These are phyloP conservation scores for Drosophila kurseongensis DNA, from an alignment of 1,140 invertebrate genomes.

Conservation along the genomic window DNA sequence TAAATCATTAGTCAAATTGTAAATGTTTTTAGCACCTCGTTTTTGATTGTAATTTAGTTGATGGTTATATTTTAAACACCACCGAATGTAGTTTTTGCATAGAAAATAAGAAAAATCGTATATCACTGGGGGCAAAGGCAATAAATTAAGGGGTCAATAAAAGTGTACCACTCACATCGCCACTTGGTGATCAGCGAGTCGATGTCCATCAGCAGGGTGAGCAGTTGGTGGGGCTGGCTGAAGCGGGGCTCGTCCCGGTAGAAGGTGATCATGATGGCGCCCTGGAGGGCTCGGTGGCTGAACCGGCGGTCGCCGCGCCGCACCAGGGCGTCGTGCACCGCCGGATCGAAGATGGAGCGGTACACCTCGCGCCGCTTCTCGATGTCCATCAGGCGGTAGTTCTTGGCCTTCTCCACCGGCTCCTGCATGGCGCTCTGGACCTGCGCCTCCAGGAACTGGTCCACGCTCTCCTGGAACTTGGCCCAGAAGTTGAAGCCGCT, in stretches of 20 bases:
- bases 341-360: conserved; percentile 94
- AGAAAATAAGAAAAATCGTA: too few relatives aligned
- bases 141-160: too few relatives aligned
- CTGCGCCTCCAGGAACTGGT: conserved; percentile 90
- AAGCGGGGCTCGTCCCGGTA: conserved; percentile 98
- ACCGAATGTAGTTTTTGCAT: too few relatives aligned
- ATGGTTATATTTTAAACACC: too few relatives aligned
- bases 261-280: conserved; percentile 98
- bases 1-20: too few relatives aligned
- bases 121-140: too few relatives aligned
- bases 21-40: too few relatives aligned
- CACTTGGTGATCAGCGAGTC: conserved; percentile 99
- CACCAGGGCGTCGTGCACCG: conserved; percentile 92
- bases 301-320: conserved; percentile 95
- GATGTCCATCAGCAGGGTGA: conserved; percentile 98
- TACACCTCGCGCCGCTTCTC: conserved; percentile 93
- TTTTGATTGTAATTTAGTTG: too few relatives aligned
- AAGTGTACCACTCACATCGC: conserved; percentile 93
- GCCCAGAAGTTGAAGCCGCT: conserved; percentile 97
- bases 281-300: conserved; percentile 95
- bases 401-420: conserved; percentile 86
- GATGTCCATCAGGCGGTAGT: conserved; percentile 89
- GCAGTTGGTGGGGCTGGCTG: conserved; percentile 97
- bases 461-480: conserved; percentile 93
- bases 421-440: conserved; percentile 85